Conservation (phyloP, 1,140 invertebrate species). For the Atopsyche davidsoni region DNA sequence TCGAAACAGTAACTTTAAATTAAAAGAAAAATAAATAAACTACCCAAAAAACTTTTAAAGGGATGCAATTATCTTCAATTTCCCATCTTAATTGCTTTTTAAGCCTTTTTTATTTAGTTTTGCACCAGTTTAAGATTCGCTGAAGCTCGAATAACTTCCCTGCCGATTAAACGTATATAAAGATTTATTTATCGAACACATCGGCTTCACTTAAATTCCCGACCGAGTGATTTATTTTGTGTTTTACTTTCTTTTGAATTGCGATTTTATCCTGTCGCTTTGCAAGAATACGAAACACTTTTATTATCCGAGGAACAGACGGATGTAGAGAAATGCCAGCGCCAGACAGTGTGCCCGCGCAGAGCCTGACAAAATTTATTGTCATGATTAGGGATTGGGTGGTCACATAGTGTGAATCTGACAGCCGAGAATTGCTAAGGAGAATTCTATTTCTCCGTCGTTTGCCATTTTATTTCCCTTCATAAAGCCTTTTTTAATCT, state of each 20-base stretch:
- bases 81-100: too few species aligned
- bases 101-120: too few species aligned
- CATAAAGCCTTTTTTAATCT: too few species aligned
- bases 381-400: conserved; percentile 17
- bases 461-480: too few species aligned
- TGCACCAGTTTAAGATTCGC: too few species aligned
- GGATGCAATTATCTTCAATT: too few species aligned
- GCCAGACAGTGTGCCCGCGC: conserved; percentile 5
- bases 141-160: too few species aligned
- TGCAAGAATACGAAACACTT: conserved; percentile 3
- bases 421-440: conserved; percentile 4
- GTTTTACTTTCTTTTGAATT: not conserved
- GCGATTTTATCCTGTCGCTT: conserved; percentile 2
- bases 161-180: too few species aligned
- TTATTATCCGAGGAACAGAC: conserved; percentile 10
- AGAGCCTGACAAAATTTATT: conserved; percentile 11
- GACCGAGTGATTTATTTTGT: conserved; percentile 4
- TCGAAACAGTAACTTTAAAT: too few species aligned
- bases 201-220: not conserved
- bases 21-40: too few species aligned
- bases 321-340: conserved; percentile 9
- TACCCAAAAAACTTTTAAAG: too few species aligned
- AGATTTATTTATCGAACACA: too few species aligned
- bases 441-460: not conserved
- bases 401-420: conserved; percentile 5